Evolutionary conservation across 2,113 vertebrate species (phyloP).

Genomic region (Axis porcinus): DNA sequence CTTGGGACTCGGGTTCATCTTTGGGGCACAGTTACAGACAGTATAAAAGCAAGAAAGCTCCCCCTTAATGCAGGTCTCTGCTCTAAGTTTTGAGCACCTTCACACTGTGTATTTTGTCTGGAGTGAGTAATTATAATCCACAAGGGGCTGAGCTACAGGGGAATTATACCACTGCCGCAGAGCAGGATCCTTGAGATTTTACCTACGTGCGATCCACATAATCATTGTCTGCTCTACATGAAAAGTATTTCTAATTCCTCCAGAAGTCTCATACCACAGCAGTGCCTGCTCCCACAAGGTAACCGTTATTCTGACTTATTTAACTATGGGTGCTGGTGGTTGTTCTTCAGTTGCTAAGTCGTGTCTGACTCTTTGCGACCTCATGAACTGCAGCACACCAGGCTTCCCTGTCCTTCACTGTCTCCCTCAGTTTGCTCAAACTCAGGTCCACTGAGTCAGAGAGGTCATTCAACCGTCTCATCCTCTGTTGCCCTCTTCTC

Average conservation of each 20-base stretch:
- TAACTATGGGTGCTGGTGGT: neutral
- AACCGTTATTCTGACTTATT: neutral
- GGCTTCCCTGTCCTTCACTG: neutral
- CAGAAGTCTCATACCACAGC: fast-evolving
- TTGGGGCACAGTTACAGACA: neutral
- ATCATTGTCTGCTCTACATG: fast-evolving
- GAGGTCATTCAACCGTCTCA: neutral
- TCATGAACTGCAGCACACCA: neutral
- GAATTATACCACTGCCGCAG: fast-evolving
- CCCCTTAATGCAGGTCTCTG: neutral
- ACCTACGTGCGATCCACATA: fast-evolving
- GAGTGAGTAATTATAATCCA: neutral
- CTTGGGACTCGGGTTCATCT: neutral
- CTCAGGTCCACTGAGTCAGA: neutral
- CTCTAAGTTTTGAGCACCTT: neutral
- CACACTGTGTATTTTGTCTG: neutral
- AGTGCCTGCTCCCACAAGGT: fast-evolving
- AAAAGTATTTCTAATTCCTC: fast-evolving
- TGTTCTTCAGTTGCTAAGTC: neutral
- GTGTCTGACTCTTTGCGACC: neutral
- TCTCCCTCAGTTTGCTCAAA: neutral
- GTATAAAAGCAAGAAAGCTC: neutral
- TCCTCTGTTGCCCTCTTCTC: neutral
- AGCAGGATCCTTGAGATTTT: neutral
- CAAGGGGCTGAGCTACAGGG: fast-evolving